Evolutionary conservation across 2,888 invertebrate species (phyloP), one percentile per base, ranked within the genome.

Genomic region (Norana najaformis): DNA sequence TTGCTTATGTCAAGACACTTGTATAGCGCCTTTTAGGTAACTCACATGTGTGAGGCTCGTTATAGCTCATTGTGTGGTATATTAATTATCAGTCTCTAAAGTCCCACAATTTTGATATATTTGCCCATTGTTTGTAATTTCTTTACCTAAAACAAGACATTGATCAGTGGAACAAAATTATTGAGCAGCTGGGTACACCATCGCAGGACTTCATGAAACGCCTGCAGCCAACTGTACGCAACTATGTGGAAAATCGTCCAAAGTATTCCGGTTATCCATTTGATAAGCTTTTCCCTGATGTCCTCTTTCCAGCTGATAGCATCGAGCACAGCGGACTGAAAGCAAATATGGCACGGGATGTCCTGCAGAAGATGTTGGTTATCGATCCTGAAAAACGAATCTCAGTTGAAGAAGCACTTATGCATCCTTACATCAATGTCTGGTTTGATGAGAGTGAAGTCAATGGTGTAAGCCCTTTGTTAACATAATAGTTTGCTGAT

Each of bases 391-490:
- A 98, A 95, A 96, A 97, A 90, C 96, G 99, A 96, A 99, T 99
- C 96, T 98, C 98, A 90, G 99, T 99, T 90, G 99, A 99, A 95
- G 98, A 99, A 94, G 99, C 99, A 92, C 96, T 99, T 93, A 94
- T 98, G 95, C 99, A 99, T 95, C 98, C 99, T 91, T 99, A 99
- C 96, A 99, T 99, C 95, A 98, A 99, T 96, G 98, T 99, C 91
- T 99, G 99, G 99, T 99, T 98, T 95, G 99, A 99, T 95, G 99
- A 99, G 95, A 97, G 97, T 89, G 99, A 99, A 96, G 99, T 99
- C 92, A 99, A 99, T 96, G 99, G 94, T 92, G 95, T 95, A 92
- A 93, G 94, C 93, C 35, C 69, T n/a, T n/a, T n/a, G n/a, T n/a
- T n/a, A n/a, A n/a, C n/a, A n/a, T n/a, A n/a, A n/a, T n/a, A n/a